phyloP scores from a whole-genome alignment of 1,140 invertebrate species.

The Hyphantria cunea region DNA sequence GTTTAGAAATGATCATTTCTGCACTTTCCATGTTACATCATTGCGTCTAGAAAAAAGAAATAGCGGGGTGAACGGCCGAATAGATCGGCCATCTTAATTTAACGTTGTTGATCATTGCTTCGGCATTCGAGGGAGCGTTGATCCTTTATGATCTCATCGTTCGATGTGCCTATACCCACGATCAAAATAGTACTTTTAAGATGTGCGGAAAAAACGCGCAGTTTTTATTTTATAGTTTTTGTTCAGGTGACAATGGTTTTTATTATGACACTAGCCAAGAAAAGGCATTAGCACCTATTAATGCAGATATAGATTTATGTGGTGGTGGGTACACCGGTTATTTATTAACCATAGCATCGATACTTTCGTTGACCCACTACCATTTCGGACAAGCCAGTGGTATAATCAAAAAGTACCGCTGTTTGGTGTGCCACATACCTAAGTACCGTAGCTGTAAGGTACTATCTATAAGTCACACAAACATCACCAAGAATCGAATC shows the following conservation, averaged over 20 bases:
- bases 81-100: slow-evolving; percentile 53
- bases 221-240: too few species aligned
- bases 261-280: too few species aligned
- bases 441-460: slow-evolving; percentile 13
- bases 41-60: slow-evolving; percentile 59
- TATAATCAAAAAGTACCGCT: slow-evolving; percentile 68
- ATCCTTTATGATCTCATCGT: slow-evolving; percentile 78
- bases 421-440: slow-evolving; percentile 51
- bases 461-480: neutral
- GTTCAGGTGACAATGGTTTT: too few species aligned
- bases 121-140: slow-evolving; percentile 67
- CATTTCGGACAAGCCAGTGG: slow-evolving; percentile 53
- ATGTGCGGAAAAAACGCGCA: slow-evolving; percentile 17
- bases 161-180: slow-evolving; percentile 7
- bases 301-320: too few species aligned
- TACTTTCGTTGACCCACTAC: slow-evolving; percentile 59
- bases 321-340: neutral
- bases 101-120: slow-evolving; percentile 63
- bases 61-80: slow-evolving; percentile 66
- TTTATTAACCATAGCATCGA: slow-evolving; percentile 10
- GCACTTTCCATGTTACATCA: slow-evolving; percentile 78
- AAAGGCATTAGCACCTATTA: too few species aligned
- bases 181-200: too few species aligned
- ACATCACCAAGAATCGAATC: slow-evolving; percentile 5
- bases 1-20: slow-evolving; percentile 72